Percentiles rank a stretch among this genome's conserved stretches.
Evolutionary conservation across 2,113 vertebrate species (phyloP).

Genomic region (Micromys minutus): DNA sequence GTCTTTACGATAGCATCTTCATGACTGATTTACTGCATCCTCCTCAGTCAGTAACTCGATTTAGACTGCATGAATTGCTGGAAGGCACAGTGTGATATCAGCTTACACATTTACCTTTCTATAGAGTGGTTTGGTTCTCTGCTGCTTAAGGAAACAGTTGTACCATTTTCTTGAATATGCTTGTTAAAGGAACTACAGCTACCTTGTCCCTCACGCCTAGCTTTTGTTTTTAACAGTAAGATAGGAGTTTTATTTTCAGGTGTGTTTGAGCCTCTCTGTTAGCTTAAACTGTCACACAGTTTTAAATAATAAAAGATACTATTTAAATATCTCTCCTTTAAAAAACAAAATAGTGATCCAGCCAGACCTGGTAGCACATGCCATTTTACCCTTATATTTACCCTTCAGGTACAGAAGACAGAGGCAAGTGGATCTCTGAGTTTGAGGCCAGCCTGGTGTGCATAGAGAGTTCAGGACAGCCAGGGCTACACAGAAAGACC

Average conservation of each 20-base stretch:
- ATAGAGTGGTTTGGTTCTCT: constrained; percentile 50
- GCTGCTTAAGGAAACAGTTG: constrained; percentile 24
- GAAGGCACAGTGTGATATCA: not conserved
- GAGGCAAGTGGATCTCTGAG: not conserved
- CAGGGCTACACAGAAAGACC: not conserved
- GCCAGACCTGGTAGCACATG: not conserved
- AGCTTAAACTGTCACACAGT: constrained; percentile 49
- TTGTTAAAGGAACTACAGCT: constrained; percentile 8
- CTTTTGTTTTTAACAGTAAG: constrained; percentile 49
- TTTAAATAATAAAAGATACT: not conserved
- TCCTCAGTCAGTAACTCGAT: not conserved
- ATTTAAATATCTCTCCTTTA: constrained; percentile 5
- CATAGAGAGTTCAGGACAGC: not conserved
- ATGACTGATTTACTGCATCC: not conserved
- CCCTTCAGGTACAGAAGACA: too few species aligned
- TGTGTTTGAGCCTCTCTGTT: not conserved
- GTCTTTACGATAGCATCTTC: not conserved
- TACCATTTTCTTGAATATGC: not conserved
- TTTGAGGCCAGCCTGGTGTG: not conserved
- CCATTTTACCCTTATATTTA: not conserved
- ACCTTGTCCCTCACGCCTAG: not conserved
- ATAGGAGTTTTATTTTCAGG: constrained; percentile 60
- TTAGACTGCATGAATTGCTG: constrained; percentile 1
- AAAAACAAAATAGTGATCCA: not conserved
- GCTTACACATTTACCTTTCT: constrained; percentile 8